A percentile compares a stretch with the other conserved stretches of the same genome.
phyloP scores from a whole-genome alignment of 2,797 vertebrate species.

The Gymnocypris eckloni region DNA sequence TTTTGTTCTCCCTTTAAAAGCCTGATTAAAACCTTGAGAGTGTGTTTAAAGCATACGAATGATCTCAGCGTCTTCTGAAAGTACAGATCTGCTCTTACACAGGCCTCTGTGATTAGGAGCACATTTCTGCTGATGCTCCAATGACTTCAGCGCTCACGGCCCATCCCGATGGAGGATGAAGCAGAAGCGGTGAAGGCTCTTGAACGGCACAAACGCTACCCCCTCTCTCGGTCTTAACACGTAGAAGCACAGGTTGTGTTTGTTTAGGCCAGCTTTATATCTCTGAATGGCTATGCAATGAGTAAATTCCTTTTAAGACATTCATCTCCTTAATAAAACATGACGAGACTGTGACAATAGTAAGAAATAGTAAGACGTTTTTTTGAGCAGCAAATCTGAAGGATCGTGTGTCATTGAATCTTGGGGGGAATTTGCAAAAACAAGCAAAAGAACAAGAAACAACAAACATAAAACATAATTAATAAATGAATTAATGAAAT shows the following conservation, averaged over 20 bases:
- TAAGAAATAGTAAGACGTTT: background rate
- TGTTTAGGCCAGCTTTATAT: too few species aligned
- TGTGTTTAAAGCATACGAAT: conserved; percentile 23
- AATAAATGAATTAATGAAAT: too few species aligned
- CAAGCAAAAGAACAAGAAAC: background rate
- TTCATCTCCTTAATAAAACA: too few species aligned
- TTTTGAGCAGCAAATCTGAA: background rate
- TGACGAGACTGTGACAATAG: too few species aligned
- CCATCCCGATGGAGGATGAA: conserved; percentile 6
- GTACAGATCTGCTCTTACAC: conserved; percentile 33
- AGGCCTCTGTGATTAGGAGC: conserved; percentile 38
- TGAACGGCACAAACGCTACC: background rate
- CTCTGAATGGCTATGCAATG: too few species aligned
- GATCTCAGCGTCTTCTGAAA: conserved; percentile 35
- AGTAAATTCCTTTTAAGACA: too few species aligned
- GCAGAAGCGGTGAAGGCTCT: background rate
- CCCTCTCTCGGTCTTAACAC: background rate
- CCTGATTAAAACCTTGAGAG: conserved; percentile 46
- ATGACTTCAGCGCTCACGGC: conserved; percentile 28
- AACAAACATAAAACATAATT: conserved; percentile 36
- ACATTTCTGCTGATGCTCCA: conserved; percentile 45
- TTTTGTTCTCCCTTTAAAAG: background rate
- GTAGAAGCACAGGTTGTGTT: too few species aligned
- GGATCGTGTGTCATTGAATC: background rate
- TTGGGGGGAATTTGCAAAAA: too few species aligned